These are phyloP conservation scores for Onchidella celtica DNA, from an alignment of 2,888 invertebrate genomes.

Conservation along the genomic window DNA sequence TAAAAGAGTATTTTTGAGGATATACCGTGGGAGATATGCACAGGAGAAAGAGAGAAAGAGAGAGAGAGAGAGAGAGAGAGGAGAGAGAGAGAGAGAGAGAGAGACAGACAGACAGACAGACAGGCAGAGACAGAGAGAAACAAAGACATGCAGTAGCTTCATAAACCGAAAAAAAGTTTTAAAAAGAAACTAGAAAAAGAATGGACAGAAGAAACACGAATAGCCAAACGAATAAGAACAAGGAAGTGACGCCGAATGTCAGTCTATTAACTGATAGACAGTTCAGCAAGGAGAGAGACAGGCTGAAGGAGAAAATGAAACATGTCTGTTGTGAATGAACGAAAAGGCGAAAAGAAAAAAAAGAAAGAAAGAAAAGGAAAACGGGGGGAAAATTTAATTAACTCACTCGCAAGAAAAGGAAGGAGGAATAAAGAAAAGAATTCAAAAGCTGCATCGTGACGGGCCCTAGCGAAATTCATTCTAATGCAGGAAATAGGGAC, in stretches of 20 bases:
- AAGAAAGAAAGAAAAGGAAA: background rate
- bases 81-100: slow-evolving; percentile 10
- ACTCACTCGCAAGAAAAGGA: too few species aligned
- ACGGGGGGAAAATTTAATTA: background rate
- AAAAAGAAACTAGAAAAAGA: too few species aligned
- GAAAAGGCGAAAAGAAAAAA: background rate
- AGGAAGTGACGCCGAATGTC: too few species aligned
- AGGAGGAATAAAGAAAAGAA: too few species aligned
- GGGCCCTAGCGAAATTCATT: too few species aligned
- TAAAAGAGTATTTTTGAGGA: too few species aligned
- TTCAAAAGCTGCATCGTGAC: too few species aligned
- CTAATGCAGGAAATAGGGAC: too few species aligned
- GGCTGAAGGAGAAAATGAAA: slow-evolving; percentile 9
- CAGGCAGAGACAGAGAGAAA: background rate
- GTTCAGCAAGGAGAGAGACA: slow-evolving; percentile 5
- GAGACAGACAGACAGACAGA: background rate
- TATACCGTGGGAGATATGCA: background rate
- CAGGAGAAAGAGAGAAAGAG: background rate
- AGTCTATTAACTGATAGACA: too few species aligned
- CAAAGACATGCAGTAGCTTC: background rate
- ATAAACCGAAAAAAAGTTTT: too few species aligned
- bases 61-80: background rate
- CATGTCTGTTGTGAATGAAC: background rate
- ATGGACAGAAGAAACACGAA: background rate
- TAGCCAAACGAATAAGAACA: background rate